These are phyloP conservation scores for Troides aeacus DNA, from an alignment of 2,888 invertebrate genomes.

Conservation along the genomic window DNA sequence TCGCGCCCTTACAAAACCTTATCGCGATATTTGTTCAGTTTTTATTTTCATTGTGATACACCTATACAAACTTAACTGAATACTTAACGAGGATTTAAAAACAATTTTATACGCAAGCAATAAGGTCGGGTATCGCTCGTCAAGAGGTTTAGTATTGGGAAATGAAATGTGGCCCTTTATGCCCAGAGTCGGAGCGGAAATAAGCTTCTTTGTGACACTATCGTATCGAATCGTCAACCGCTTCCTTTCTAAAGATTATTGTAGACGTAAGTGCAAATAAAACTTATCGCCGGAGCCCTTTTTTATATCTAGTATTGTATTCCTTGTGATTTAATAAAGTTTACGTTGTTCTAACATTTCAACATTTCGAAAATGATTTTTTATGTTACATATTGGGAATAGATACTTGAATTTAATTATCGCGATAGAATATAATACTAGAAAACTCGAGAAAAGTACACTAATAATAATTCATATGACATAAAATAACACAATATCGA, in stretches of 20 bases:
- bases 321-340: slow-evolving; percentile 13
- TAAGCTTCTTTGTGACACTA: slow-evolving; percentile 78
- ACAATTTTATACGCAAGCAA: slow-evolving; percentile 20
- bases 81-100: slow-evolving; percentile 23
- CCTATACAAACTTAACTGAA: slow-evolving; percentile 51
- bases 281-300: slow-evolving; percentile 53
- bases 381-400: no score
- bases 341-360: slow-evolving; percentile 16
- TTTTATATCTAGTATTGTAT: slow-evolving; percentile 29
- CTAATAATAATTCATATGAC: no score
- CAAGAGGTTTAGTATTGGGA: slow-evolving; percentile 39
- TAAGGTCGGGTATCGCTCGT: slow-evolving; percentile 38
- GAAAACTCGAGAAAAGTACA: no score
- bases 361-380: not conserved
- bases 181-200: slow-evolving; percentile 69
- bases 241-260: slow-evolving; percentile 75
- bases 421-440: no score
- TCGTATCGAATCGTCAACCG: slow-evolving; percentile 74
- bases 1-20: slow-evolving; percentile 76
- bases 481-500: no score
- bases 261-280: slow-evolving; percentile 71
- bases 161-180: slow-evolving; percentile 57
- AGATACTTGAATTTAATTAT: no score
- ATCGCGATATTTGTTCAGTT: slow-evolving; percentile 76
- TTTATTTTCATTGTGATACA: slow-evolving; percentile 74